Conservation (phyloP, 2,797 vertebrate genomes). For the Bucorvus abyssinicus region DNA sequence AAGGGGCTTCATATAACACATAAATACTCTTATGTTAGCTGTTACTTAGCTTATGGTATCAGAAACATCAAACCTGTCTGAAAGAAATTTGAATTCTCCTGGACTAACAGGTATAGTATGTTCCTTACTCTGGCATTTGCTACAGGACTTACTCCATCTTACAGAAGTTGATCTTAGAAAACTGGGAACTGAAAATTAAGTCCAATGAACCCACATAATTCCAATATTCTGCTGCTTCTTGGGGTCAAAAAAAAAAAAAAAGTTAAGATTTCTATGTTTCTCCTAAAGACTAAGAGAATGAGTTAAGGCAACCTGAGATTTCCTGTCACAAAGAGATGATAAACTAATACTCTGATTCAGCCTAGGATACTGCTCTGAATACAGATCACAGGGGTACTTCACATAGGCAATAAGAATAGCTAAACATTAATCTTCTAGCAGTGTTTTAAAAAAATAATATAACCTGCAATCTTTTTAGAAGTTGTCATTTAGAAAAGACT, state of each 20-base stretch:
- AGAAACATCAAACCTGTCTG: neutral
- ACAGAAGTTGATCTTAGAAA: conserved; percentile 77
- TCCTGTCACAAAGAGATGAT: neutral
- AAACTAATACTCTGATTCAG: neutral
- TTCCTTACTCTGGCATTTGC: conserved; percentile 8
- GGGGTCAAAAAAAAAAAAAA: conserved; percentile 70
- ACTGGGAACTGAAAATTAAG: conserved; percentile 76
- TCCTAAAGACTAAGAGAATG: neutral
- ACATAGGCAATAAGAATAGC: neutral
- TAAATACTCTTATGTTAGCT: neutral
- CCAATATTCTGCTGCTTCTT: conserved; percentile 78
- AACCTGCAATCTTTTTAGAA: neutral
- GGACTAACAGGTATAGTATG: neutral
- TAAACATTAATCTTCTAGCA: neutral
- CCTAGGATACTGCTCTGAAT: neutral
- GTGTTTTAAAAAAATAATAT: neutral
- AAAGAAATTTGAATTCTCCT: neutral
- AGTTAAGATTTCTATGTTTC: conserved; percentile 65
- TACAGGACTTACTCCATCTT: conserved; percentile 76
- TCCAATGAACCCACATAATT: conserved; percentile 79
- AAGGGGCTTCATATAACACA: neutral
- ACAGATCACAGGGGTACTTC: neutral
- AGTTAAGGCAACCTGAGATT: neutral
- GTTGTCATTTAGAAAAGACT: neutral
- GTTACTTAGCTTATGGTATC: neutral